phyloP scores from a whole-genome alignment of 2,113 vertebrate genomes.

The Chinchilla lanigera region DNA sequence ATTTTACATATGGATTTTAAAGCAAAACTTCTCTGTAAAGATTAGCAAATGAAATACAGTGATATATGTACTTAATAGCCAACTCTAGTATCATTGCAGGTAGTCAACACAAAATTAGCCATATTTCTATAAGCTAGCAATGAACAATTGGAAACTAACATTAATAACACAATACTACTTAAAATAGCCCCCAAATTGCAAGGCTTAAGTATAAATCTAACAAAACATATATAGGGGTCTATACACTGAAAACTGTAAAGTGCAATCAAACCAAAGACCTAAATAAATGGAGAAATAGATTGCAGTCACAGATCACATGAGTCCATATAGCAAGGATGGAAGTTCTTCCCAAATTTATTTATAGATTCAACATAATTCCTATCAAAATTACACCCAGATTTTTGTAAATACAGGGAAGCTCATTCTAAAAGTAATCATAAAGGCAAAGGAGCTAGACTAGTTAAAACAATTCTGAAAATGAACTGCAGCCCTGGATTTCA shows the following conservation, averaged over 20 bases:
- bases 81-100: neutral
- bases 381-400: neutral
- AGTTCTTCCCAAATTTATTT: slow-evolving; percentile 6
- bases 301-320: neutral
- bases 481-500: neutral
- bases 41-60: neutral
- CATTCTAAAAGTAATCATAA: neutral
- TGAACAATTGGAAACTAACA: neutral
- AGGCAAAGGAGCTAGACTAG: neutral
- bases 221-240: neutral
- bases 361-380: neutral
- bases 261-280: neutral
- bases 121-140: neutral
- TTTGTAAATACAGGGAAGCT: neutral
- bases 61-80: neutral
- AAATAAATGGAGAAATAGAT: neutral
- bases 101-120: neutral
- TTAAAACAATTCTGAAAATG: neutral
- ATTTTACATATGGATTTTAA: slow-evolving; percentile 18
- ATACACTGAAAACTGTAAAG: neutral
- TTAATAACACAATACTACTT: neutral
- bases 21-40: neutral
- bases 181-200: neutral
- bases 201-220: neutral
- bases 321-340: neutral